Base-by-base conservation (phyloP, 2,888 invertebrate species). In the Entomobrya multifasciata region DNA sequence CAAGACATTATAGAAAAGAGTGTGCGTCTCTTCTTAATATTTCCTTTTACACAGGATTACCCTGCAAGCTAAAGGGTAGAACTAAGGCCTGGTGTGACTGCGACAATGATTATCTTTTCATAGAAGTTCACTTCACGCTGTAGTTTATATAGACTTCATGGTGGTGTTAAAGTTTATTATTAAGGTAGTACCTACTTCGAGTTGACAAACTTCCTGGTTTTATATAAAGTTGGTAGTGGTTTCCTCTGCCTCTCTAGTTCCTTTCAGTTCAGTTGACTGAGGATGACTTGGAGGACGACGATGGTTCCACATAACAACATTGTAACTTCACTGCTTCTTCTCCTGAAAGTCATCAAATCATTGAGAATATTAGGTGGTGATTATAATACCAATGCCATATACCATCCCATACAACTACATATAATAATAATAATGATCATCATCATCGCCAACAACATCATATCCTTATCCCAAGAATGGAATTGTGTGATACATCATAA, bases 261-360 rank as follows among this genome's bases (percentile, higher is more conserved):
- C 67, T 67, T 65, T 36, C 60, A 22, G 78, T 25, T 60, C 11
- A 25, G 78, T 55, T 30, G 6, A 25, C 30, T 49, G 49, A 22
- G 49, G 70, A 47, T 49, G 70, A 72, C 49, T 72, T 72, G 20
- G 49, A 22, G 49, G 70, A 47, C 25, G 70, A 72, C 25, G 44
- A 44, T 15, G 47, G 25, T 25, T 25, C 15, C 47, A 15, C 47
- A 36, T 47, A 25, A 36, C 47, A 25, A 15, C 2, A 13, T 27
- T 13, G 70, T 13, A 72, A 47, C 17, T 72, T 72, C 47, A 47
- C 70, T 22, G 25, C 47, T 22, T 30, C 47, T 62, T 22, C 15
- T 30, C 82, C 82, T 83, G 74, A 6, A 83, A 76, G 65, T 76
- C 62, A 83, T 83, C 76, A 83, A 83, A 83, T 82, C 62, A 60